Percentiles rank a stretch among this genome's conserved stretches.
Evolutionary conservation across 2,113 vertebrate genomes (phyloP).

Genomic region (Chinchilla lanigera): DNA sequence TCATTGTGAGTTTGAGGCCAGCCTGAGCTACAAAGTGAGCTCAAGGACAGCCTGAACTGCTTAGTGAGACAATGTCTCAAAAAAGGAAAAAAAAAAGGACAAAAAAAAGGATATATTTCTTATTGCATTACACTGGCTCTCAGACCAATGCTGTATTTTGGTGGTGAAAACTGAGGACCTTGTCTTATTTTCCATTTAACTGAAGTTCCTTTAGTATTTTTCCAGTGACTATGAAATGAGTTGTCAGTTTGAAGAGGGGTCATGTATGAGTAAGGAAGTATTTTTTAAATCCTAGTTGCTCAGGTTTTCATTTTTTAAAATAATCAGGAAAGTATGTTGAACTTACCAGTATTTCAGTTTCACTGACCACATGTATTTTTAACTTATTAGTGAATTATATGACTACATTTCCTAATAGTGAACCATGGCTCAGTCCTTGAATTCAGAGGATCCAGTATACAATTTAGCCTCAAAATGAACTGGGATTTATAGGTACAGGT

Average conservation of each 20-base stretch:
- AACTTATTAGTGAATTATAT: not conserved
- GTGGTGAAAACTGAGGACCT: not conserved
- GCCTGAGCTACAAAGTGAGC: no score
- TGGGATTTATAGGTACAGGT: not conserved
- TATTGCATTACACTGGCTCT: not conserved
- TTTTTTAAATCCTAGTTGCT: not conserved
- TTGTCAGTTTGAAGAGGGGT: not conserved
- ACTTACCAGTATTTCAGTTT: conserved; percentile 44
- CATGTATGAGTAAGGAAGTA: not conserved
- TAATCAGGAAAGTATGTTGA: not conserved
- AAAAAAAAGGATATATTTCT: not conserved
- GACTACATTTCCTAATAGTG: not conserved
- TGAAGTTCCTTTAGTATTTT: not conserved
- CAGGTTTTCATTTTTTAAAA: not conserved
- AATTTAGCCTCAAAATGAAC: not conserved
- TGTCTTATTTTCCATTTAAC: not conserved
- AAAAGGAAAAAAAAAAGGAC: no score
- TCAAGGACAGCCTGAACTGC: no score
- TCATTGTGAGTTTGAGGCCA: no score
- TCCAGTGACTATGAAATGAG: not conserved
- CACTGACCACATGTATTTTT: not conserved
- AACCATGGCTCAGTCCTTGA: not conserved
- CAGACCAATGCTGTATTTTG: not conserved
- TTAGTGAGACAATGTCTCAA: no score
- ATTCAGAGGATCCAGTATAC: not conserved